These are phyloP conservation scores for Holacanthus passer DNA, from an alignment of 2,113 vertebrate species.

Conservation along the genomic window DNA sequence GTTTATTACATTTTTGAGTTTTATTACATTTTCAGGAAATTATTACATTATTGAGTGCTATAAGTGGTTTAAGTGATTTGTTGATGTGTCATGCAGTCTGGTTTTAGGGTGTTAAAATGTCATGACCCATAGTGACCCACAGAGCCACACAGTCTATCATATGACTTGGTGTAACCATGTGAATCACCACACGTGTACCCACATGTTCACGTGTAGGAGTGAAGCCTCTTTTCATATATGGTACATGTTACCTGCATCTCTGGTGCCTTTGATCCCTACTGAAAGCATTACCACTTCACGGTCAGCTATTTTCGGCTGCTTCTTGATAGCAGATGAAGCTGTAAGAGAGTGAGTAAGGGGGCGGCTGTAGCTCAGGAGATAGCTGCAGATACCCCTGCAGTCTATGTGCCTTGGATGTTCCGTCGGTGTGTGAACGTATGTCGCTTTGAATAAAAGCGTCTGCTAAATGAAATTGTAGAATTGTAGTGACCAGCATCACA, in stretches of 20 bases:
- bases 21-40: too few relatives aligned
- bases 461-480: too few relatives aligned
- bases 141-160: conserved; percentile 1
- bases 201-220: background rate
- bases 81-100: background rate
- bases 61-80: background rate
- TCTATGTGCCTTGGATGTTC: too few relatives aligned
- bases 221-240: conserved; percentile 9
- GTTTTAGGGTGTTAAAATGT: background rate
- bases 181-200: background rate
- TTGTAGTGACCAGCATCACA: too few relatives aligned
- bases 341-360: background rate
- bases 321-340: background rate
- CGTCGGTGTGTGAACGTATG: too few relatives aligned
- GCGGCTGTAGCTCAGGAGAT: too few relatives aligned
- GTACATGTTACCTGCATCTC: background rate
- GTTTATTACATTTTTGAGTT: too few relatives aligned
- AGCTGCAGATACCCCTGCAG: too few relatives aligned
- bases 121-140: background rate
- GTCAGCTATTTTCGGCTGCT: conserved; percentile 17
- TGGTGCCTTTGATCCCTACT: background rate
- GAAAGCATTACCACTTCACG: background rate
- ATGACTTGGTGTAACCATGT: conserved; percentile 11
- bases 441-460: too few relatives aligned
- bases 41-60: too few relatives aligned